Base-by-base conservation (phyloP, 2,888 invertebrate species). In the Euclidia mi region DNA sequence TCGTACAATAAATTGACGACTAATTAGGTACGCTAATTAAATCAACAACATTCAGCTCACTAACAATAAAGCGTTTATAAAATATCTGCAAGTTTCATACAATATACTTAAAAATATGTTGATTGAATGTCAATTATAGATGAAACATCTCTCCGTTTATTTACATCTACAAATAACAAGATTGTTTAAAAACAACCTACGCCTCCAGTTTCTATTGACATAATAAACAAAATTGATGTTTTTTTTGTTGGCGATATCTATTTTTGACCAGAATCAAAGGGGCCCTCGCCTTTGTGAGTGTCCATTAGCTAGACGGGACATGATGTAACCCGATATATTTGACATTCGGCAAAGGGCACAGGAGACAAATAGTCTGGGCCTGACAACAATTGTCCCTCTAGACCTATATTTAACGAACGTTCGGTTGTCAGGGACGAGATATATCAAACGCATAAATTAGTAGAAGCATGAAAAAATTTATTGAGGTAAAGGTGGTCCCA, bases 291-390 rank as follows among this genome's bases (percentile, higher is more conserved):
- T 15, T 28, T 44, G 32, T 48, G 32, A 37, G 40, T 44, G 34
- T 49, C 44, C 45, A 56, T 49, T 45, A 49, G 14, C 7, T 10
- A 15, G 38, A 35, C 38, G 49, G 38, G 40, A 20, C 31, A 2
- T 44, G 37, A 14, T 56, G 49, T 49, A 49, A 56, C 49, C 32
- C 15, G 48, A 56, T 56, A 48, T 56, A 44, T 56, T 56, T 48
- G 55, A 28, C 31, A 48, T 43, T 48, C 32, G 12, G n/a, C 29
- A 37, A 48, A 44, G 48, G 48, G 38, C 38, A 28, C 48, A 20
- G 14, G 12, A 56, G 32, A 40, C 37, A 44, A 38, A 56, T 44
- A 43, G 44, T 25, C 32, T 40, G 45, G 31, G 14, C 40, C 28
- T 34, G 31, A 45, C 17, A 25, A 45, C 34, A 34, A 45, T 40